Evolutionary conservation across 2,797 vertebrate species (phyloP).

Genomic region (Eulemur rubriventer): DNA sequence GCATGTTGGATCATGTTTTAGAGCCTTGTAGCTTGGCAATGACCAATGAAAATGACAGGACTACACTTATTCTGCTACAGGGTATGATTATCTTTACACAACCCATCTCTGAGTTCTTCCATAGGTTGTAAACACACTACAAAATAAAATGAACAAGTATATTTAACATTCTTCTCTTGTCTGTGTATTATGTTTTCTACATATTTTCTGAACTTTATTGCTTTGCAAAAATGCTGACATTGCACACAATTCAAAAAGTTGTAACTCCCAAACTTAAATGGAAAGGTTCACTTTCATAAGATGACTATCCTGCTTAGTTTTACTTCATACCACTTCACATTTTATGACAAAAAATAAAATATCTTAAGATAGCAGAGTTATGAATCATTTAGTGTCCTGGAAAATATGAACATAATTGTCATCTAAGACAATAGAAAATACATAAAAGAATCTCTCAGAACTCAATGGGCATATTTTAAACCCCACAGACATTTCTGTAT

Average conservation of each 20-base stretch:
- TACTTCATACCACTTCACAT: slow-evolving; percentile 14
- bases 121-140: neutral
- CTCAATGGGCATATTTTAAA: neutral
- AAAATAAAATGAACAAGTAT: neutral
- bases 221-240: neutral
- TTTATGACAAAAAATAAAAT: slow-evolving; percentile 54
- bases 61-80: neutral
- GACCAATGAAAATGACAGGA: rapidly evolving
- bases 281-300: slow-evolving; percentile 50
- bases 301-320: slow-evolving; percentile 30
- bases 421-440: slow-evolving; percentile 50
- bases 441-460: slow-evolving; percentile 49
- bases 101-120: neutral
- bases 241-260: neutral
- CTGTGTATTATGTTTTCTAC: neutral
- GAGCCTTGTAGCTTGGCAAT: neutral
- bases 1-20: neutral
- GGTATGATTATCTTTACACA: neutral
- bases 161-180: neutral
- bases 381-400: slow-evolving; percentile 56
- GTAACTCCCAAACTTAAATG: neutral
- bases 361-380: neutral
- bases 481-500: slow-evolving; percentile 19
- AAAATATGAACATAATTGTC: slow-evolving; percentile 56
- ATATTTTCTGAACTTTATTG: neutral